Conservation (phyloP, 2,888 invertebrate species). For the Apeira syringaria region DNA sequence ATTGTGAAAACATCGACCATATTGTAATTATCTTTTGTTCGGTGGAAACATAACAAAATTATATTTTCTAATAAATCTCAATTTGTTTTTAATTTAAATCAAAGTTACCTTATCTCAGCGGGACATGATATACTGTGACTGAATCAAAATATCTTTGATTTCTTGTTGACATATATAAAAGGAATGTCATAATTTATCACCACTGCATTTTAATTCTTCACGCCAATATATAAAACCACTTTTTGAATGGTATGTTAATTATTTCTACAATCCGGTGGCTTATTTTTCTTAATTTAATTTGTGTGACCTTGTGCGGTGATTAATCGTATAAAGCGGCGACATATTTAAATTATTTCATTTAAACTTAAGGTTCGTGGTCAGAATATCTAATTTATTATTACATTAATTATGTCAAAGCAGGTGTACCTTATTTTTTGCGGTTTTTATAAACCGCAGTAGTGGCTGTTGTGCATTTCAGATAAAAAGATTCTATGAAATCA, state of each 20-base stretch:
- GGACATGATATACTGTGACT: slow-evolving; percentile 59
- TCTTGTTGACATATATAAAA: slow-evolving; percentile 20
- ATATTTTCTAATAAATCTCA: slow-evolving; percentile 9
- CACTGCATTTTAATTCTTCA: slow-evolving; percentile 9
- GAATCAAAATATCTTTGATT: slow-evolving; percentile 45
- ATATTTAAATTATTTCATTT: slow-evolving; percentile 47
- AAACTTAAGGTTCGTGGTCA: slow-evolving; percentile 16
- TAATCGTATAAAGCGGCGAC: slow-evolving; percentile 37
- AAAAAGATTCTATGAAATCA: no score
- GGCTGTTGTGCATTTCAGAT: no score
- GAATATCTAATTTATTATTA: slow-evolving; percentile 11
- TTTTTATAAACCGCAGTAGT: no score
- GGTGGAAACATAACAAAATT: no score
- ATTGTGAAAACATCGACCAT: no score
- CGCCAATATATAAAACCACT: neutral
- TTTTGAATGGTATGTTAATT: slow-evolving; percentile 5
- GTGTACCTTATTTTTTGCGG: slow-evolving; percentile 8
- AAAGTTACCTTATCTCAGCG: slow-evolving; percentile 39
- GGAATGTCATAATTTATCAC: slow-evolving; percentile 1
- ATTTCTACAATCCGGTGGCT: slow-evolving; percentile 16
- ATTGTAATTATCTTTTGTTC: no score
- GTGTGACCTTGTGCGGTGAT: slow-evolving; percentile 57
- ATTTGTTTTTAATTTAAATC: slow-evolving; percentile 29
- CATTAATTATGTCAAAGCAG: slow-evolving; percentile 23
- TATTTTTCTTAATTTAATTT: slow-evolving; percentile 59